These are phyloP conservation scores for Colaptes auratus DNA, from an alignment of 2,113 vertebrate genomes.

Conservation along the genomic window DNA sequence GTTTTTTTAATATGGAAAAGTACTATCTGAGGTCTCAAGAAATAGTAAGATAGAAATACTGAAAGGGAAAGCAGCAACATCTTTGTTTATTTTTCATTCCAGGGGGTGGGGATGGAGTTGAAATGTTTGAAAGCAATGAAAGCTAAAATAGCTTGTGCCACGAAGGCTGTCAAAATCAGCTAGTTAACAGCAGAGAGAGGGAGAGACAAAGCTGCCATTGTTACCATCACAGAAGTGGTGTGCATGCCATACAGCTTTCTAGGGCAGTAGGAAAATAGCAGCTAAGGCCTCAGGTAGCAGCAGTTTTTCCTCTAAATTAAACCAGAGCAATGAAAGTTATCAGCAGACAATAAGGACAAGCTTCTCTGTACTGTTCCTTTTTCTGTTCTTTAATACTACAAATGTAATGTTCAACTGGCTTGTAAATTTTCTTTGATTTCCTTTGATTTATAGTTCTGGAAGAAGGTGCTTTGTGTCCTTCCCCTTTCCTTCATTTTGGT, in stretches of 20 bases:
- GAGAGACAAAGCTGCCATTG: not conserved
- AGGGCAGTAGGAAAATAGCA: not conserved
- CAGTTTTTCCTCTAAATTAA: conserved; percentile 39
- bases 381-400: not conserved
- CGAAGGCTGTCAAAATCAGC: not conserved
- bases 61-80: not conserved
- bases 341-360: not conserved
- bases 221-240: not conserved
- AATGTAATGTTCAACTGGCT: not conserved
- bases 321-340: not conserved
- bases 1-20: not conserved
- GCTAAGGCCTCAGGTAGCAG: conserved; percentile 57
- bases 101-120: not conserved
- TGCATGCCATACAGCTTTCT: not conserved
- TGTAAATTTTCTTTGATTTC: not conserved
- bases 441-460: not conserved
- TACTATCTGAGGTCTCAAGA: not conserved
- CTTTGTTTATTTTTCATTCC: not conserved
- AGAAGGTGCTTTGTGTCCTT: not conserved
- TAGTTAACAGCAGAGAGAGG: not conserved
- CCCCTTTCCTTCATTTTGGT: not conserved
- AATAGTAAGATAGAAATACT: not conserved
- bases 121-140: not conserved
- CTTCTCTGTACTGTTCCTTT: not conserved
- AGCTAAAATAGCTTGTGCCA: not conserved